Base-by-base conservation (phyloP, 2,113 vertebrate genomes). In the Phyllostomus discolor region DNA sequence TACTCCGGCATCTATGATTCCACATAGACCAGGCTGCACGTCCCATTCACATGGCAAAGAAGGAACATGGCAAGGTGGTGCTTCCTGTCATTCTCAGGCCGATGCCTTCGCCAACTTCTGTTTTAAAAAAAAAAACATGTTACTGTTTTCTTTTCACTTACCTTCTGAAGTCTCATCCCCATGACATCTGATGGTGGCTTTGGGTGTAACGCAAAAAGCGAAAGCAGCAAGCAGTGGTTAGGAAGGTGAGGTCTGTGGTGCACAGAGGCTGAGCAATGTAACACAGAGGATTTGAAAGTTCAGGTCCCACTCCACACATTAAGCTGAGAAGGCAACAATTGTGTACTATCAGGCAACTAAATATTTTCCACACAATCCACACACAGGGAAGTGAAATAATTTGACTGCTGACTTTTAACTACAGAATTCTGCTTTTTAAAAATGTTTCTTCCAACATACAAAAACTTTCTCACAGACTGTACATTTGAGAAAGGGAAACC, bases 251-350 rank as follows among this genome's bases (percentile, higher is more conserved):
- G 97, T 98, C 96, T 98, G 96, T 95, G 48, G 52, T 69, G 91
- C 85, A 50, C 41, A 62, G 52, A 82, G 43, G 8, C n/a, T 81
- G 82, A 73, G 66, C 62, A 73, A 70, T 64, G 64, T 35, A 35
- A 79, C 35, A 12, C 31, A 73, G 66, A n/a, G 20, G 28, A 22
- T 4, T 6, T 38, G 19, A 15, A 52, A 73, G 24, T 26, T 75
- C 91, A 97, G 73, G 92, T 81, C 75, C 78, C n/a, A 43, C 83
- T 78, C 87, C 62, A 0, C 86, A 59, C 20, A 98, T 89, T 98
- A 92, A 89, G 98, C 82, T 2, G 95, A 98, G 86, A 98, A 98
- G 97, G 98, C 98, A 97, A 88, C 64, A 2, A 4, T 14, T 97
- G 97, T 97, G 94, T 94, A 92, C 90, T 64, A 75, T 17, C 41